Conservation (phyloP, 1,140 invertebrate species). For the Macrotrachela quadricornifera region DNA sequence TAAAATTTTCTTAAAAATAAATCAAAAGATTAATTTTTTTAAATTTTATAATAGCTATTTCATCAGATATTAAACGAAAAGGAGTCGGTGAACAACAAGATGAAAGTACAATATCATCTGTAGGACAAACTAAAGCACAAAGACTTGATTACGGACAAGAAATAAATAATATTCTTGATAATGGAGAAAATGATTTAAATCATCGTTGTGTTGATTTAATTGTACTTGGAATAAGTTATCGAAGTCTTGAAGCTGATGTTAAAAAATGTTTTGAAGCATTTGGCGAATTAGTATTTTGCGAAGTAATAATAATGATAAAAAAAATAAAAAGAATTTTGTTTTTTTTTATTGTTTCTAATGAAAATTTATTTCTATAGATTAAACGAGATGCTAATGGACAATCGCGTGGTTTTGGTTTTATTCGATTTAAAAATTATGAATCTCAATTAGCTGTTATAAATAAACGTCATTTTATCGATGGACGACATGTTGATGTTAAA, state of each 20-base stretch:
- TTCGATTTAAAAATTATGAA: conserved; percentile 31
- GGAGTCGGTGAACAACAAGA: no score
- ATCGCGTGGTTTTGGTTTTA: conserved; percentile 35
- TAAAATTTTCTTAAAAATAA: not conserved
- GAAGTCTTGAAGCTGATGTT: conserved; percentile 32
- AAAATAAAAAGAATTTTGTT: not conserved
- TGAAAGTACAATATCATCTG: no score
- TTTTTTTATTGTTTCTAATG: no score
- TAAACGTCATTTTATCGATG: conserved; percentile 68
- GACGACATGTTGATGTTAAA: conserved; percentile 84
- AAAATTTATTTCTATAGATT: conserved; percentile 16
- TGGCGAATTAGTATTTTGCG: conserved; percentile 33
- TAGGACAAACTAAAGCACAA: no score
- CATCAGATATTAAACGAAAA: no score
- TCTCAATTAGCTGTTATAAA: conserved; percentile 25
- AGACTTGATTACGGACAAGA: no score
- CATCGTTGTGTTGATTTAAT: conserved; percentile 68
- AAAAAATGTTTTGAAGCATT: conserved; percentile 33
- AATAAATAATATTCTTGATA: no score
- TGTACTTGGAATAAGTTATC: conserved; percentile 44
- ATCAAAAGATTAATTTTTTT: no score
- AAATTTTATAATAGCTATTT: no score
- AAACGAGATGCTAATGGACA: conserved; percentile 27
- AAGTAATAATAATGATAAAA: conserved; percentile 19
- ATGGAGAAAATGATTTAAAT: no score